A percentile compares a stretch with the other conserved stretches of the same genome.
Conservation (phyloP, 2,888 invertebrate species). For the Ophonus ardosiacus region DNA sequence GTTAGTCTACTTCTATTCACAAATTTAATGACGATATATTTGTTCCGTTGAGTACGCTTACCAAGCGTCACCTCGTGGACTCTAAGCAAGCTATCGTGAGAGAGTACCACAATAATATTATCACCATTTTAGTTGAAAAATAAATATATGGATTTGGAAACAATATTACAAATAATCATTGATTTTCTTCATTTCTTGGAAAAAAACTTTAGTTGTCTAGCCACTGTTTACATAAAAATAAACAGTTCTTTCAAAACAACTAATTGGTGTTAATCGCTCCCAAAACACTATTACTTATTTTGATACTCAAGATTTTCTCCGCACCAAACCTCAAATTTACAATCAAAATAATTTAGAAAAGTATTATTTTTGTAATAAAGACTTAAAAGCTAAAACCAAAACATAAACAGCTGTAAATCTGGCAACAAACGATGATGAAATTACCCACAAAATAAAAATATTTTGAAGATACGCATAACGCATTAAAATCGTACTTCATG, state of each 20-base stretch:
- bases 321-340: not conserved
- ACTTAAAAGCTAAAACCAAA: not conserved
- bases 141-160: no score
- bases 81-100: no score
- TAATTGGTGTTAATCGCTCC: conserved; percentile 2
- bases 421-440: not conserved
- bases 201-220: not conserved
- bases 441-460: no score
- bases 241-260: not conserved
- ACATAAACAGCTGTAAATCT: conserved; percentile 2
- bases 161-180: no score
- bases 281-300: not conserved
- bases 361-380: conserved; percentile 4
- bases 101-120: no score
- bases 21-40: no score
- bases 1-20: no score
- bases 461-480: not conserved
- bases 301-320: not conserved
- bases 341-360: not conserved
- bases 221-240: not conserved
- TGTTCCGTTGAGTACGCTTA: no score
- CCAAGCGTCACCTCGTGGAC: no score
- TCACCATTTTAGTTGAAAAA: no score
- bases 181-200: no score
- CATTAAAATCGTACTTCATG: not conserved